Conservation (phyloP, 2,888 invertebrate genomes). For the Hofmannophila pseudospretella region DNA sequence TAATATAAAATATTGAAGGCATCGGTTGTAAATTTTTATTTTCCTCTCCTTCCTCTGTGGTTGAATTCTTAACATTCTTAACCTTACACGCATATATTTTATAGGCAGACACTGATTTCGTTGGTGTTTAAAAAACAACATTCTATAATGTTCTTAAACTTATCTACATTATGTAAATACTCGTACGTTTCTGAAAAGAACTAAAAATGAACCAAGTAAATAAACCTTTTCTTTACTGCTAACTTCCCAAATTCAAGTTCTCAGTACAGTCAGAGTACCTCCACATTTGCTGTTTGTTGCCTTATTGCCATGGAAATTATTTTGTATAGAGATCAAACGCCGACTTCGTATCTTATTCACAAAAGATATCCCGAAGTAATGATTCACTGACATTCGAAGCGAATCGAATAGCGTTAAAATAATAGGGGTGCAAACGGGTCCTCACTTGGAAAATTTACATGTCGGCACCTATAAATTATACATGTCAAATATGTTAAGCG, state of each 20-base stretch:
- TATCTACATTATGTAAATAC: no score
- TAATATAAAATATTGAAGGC: no score
- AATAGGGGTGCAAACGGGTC: slow-evolving; percentile 33
- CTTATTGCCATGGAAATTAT: slow-evolving; percentile 35
- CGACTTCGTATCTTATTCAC: slow-evolving; percentile 44
- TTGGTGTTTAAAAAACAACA: no score
- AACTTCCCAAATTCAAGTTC: not conserved
- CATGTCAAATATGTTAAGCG: slow-evolving; percentile 52
- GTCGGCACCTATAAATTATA: slow-evolving; percentile 52
- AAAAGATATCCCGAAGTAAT: slow-evolving; percentile 43
- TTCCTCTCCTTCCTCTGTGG: no score
- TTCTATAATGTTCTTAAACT: no score
- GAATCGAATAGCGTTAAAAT: slow-evolving; percentile 35
- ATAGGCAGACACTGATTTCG: no score
- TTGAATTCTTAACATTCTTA: no score
- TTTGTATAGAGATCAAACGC: slow-evolving; percentile 46
- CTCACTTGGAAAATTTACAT: slow-evolving; percentile 44
- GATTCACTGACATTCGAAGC: slow-evolving; percentile 37
- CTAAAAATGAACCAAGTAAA: no score
- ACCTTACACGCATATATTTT: no score
- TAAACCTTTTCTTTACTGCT: no score
- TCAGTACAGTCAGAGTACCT: not conserved
- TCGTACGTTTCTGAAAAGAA: no score
- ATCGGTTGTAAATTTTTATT: no score
- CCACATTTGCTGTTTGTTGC: slow-evolving; percentile 21